Conservation (phyloP, 2,113 vertebrate genomes). For the Antigone vipio region DNA sequence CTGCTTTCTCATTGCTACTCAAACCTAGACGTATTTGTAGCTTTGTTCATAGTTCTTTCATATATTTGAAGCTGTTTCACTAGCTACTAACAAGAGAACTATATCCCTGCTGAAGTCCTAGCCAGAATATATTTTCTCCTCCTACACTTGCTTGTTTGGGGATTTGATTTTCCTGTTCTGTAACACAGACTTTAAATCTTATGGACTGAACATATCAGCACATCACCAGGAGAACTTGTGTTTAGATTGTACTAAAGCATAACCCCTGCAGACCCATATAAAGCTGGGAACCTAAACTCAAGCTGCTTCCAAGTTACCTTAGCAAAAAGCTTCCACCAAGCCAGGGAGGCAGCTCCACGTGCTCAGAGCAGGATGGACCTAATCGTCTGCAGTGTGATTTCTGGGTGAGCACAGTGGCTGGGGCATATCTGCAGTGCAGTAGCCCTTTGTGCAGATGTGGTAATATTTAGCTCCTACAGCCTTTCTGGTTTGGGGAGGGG, state of each 20-base stretch:
- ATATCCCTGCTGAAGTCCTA: not conserved
- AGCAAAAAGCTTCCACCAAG: not conserved
- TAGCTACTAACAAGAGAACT: not conserved
- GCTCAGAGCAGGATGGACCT: not conserved
- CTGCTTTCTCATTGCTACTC: not conserved
- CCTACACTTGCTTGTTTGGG: not conserved
- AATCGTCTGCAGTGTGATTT: not conserved
- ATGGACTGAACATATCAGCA: not conserved
- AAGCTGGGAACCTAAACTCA: not conserved
- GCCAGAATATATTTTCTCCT: not conserved
- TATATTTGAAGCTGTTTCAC: not conserved
- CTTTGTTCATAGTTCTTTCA: not conserved
- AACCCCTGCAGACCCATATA: not conserved
- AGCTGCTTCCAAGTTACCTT: not conserved
- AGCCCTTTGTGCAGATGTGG: not conserved
- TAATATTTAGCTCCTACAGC: not conserved
- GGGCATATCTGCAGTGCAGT: fast-evolving
- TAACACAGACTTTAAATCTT: not conserved
- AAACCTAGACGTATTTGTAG: not conserved
- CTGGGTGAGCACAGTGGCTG: not conserved
- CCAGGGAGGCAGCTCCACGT: not conserved
- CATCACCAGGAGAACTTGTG: not conserved
- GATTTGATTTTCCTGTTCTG: not conserved
- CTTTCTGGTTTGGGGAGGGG: not conserved
- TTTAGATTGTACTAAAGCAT: not conserved